Percentiles rank a stretch among this genome's conserved stretches.
phyloP scores from a whole-genome alignment of 2,113 vertebrate genomes.

The Parus major region DNA sequence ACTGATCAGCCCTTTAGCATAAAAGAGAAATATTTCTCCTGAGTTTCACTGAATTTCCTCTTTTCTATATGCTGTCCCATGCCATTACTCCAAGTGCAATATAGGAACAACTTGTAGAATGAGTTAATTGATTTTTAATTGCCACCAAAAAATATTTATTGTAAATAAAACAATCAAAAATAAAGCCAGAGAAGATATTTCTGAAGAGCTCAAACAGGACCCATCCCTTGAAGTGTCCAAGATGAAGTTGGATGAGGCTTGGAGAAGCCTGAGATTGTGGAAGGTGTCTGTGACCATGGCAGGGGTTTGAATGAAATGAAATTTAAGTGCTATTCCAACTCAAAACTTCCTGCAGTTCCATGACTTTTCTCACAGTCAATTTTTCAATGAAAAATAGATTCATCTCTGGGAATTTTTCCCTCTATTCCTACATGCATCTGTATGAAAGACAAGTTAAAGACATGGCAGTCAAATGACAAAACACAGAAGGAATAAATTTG shows the following conservation, averaged over 20 bases:
- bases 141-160: not conserved
- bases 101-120: constrained; percentile 10
- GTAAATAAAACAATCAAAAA: constrained; percentile 16
- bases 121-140: not conserved
- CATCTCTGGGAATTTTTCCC: not conserved
- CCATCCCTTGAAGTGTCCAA: not conserved
- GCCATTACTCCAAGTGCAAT: not conserved
- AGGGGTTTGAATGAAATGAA: not conserved
- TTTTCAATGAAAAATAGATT: constrained; percentile 17
- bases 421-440: not conserved
- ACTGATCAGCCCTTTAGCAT: constrained; percentile 30
- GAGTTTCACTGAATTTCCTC: constrained; percentile 2
- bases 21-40: constrained; percentile 22
- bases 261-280: not conserved
- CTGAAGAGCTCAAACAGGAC: not conserved
- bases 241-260: fast-evolving
- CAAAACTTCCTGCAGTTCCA: not conserved
- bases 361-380: not conserved
- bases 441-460: constrained; percentile 38
- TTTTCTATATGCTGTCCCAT: constrained; percentile 6
- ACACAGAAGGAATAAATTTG: not conserved
- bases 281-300: not conserved
- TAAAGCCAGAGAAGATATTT: constrained; percentile 26
- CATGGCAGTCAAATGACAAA: not conserved
- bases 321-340: not conserved